phyloP scores from a whole-genome alignment of 2,797 vertebrate genomes.

The Ambastaia sidthimunki region DNA sequence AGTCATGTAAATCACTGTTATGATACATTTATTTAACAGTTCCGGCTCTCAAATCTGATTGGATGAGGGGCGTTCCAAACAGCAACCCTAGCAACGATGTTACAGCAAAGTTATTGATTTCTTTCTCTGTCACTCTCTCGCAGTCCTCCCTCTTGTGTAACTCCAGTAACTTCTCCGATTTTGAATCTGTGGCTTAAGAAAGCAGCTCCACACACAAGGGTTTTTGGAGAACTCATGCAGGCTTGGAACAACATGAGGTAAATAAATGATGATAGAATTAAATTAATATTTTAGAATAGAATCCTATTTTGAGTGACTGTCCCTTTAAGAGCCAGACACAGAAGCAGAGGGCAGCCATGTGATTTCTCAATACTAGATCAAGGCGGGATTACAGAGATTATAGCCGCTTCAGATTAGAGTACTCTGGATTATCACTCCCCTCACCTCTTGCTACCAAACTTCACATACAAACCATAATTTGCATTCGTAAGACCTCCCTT shows the following conservation, averaged over 20 bases:
- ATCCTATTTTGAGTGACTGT: not conserved
- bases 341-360: slow-evolving; percentile 30
- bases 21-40: not conserved
- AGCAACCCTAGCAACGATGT: too few species aligned
- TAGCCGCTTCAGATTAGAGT: slow-evolving; percentile 64
- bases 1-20: not conserved
- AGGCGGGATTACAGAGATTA: slow-evolving; percentile 71
- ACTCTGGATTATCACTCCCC: slow-evolving; percentile 29
- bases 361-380: slow-evolving; percentile 67
- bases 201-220: not conserved
- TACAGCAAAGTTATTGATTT: not conserved
- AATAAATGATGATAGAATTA: not conserved
- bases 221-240: not conserved
- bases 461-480: slow-evolving; percentile 36
- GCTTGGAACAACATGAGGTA: not conserved
- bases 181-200: not conserved
- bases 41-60: not conserved
- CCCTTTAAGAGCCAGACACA: not conserved
- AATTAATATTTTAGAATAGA: too few species aligned
- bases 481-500: slow-evolving; percentile 13
- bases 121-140: not conserved
- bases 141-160: not conserved
- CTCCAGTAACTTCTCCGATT: not conserved
- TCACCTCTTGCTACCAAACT: not conserved
- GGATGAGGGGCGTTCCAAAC: not conserved